phyloP scores from a whole-genome alignment of 2,888 invertebrate genomes.

The Pomacea canaliculata region DNA sequence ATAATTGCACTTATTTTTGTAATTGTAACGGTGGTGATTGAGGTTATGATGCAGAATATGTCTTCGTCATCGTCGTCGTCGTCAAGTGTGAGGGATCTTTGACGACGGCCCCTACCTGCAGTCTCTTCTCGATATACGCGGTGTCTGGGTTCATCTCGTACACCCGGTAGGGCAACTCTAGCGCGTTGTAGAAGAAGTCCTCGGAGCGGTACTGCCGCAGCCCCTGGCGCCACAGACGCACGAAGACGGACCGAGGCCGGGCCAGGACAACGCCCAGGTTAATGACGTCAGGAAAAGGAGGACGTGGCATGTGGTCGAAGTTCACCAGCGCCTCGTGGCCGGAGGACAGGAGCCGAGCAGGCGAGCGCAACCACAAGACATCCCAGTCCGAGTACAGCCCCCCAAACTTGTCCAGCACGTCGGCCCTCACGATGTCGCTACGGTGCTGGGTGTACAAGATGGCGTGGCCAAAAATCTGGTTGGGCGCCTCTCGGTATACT shows the following conservation, averaged over 20 bases:
- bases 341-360: constrained; percentile 42
- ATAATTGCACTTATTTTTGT: too few species aligned
- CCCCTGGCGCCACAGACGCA: constrained; percentile 48
- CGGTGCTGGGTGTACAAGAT: constrained; percentile 56
- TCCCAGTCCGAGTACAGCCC: constrained; percentile 68
- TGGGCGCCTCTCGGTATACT: constrained; percentile 46
- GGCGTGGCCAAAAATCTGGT: constrained; percentile 43
- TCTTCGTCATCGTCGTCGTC: too few species aligned
- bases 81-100: too few species aligned
- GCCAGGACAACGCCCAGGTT: constrained; percentile 61
- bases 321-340: constrained; percentile 46
- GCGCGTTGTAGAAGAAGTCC: constrained; percentile 52
- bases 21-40: too few species aligned
- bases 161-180: constrained; percentile 51
- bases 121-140: constrained; percentile 52
- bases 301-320: constrained; percentile 57
- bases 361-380: constrained; percentile 60
- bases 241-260: constrained; percentile 48
- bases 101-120: constrained; percentile 40
- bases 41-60: too few species aligned
- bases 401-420: constrained; percentile 63
- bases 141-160: constrained; percentile 61
- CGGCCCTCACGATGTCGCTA: constrained; percentile 64
- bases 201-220: constrained; percentile 42
- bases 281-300: constrained; percentile 49